Evolutionary conservation across 2,888 invertebrate species (phyloP), one percentile per base, ranked within the genome.

Genomic region (Boloria euphrosyne): DNA sequence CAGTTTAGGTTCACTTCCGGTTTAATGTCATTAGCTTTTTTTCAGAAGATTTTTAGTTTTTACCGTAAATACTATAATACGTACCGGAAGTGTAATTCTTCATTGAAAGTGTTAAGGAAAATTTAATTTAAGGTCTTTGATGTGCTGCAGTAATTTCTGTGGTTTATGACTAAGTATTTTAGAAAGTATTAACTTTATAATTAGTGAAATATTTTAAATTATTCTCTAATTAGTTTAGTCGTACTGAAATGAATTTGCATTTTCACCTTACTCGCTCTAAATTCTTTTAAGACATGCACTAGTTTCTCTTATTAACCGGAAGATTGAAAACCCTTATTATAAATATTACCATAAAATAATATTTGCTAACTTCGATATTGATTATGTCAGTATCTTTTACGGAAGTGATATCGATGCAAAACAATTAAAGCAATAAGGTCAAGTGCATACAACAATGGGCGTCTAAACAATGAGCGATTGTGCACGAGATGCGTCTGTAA

Each of bases 401-500:
- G 71, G 67, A 71, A 71, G 62, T 55, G 43, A 67, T 49, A 58
- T 63, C 55, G 63, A 51, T 69, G 44, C 49, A 57, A 49, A 65
- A 65, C 64, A 62, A 53, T 62, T 58, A 47, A 49, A 46, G 13
- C 62, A 69, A 65, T 60, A 63, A 65, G 72, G 72, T 71, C 73
- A 74, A 74, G 73, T 72, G 67, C 69, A 65, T 43, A 53, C 44
- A 59, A 71, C 70, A 73, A 73, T 72, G 66, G 52, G 5, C 54
- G 58, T 65, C 22, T 52, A 44, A 68, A 73, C 73, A 73, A 74
- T 74, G 67, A 57, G 14, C 57, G 47, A 72, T 73, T 72, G 73
- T 73, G 58, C 43, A 49, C 47, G 22, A 38, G 31, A 17, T 3
- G 31, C n/a, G 58, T 52, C 58, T 31, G 18, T 59, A 59, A 58